Percentiles rank a stretch among this genome's conserved stretches.
These are phyloP conservation scores for Theodoxus fluviatilis DNA, from an alignment of 2,888 invertebrate species.

Conservation along the genomic window DNA sequence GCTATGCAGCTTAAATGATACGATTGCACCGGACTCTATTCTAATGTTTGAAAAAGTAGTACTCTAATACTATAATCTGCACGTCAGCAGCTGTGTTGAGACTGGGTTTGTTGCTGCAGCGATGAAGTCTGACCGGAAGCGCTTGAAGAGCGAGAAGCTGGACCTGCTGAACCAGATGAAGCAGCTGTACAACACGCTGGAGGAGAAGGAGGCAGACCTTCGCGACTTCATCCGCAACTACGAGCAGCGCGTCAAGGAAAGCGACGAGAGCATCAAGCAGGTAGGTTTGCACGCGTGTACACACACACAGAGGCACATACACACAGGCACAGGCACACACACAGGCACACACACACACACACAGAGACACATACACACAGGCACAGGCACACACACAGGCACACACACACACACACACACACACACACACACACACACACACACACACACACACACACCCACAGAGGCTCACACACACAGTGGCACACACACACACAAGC, in stretches of 20 bases:
- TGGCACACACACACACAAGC: too few relatives aligned
- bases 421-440: conserved; percentile 5
- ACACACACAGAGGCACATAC: neutral
- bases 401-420: conserved; percentile 8
- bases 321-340: neutral
- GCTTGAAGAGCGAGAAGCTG: conserved; percentile 90
- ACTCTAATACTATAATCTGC: too few relatives aligned
- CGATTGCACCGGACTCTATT: too few relatives aligned
- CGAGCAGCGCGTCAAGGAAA: conserved; percentile 86
- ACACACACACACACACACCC: neutral
- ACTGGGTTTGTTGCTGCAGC: conserved; percentile 68
- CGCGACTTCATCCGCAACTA: conserved; percentile 93
- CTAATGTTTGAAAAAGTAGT: too few relatives aligned
- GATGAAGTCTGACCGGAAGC: conserved; percentile 86
- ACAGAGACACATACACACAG: conserved; percentile 1
- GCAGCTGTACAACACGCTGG: conserved; percentile 89
- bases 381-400: neutral
- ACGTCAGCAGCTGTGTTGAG: too few relatives aligned
- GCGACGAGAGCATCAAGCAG: conserved; percentile 74
- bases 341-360: neutral
- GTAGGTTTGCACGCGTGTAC: conserved; percentile 38
- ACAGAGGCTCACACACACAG: too few relatives aligned
- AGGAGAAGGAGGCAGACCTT: conserved; percentile 92
- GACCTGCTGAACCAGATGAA: conserved; percentile 93
- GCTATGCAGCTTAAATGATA: too few relatives aligned